A percentile compares a stretch with the other conserved stretches of the same genome.
Evolutionary conservation across 2,113 vertebrate genomes (phyloP).

Genomic region (Anhinga anhinga): DNA sequence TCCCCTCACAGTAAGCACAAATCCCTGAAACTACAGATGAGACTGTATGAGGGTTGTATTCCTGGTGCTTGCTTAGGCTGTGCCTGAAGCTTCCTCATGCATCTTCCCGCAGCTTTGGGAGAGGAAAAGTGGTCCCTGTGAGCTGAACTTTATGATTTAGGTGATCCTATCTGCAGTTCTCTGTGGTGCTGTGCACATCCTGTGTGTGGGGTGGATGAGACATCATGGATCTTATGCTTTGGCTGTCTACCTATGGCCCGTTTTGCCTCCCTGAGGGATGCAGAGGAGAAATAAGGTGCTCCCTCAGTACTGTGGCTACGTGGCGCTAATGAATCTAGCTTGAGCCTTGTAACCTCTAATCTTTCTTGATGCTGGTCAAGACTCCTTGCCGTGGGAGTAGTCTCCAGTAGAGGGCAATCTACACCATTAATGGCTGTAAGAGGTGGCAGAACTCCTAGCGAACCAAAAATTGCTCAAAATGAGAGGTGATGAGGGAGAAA

Average conservation of each 20-base stretch:
- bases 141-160: not conserved
- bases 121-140: not conserved
- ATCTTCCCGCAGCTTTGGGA: not conserved
- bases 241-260: not conserved
- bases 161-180: not conserved
- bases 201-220: not conserved
- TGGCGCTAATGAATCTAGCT: not conserved
- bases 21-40: accelerated
- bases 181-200: not conserved
- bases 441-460: not conserved
- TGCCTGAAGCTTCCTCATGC: not conserved
- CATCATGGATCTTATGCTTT: not conserved
- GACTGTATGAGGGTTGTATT: not conserved
- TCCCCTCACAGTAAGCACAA: not conserved
- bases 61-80: not conserved
- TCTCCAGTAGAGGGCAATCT: conserved; percentile 37
- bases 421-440: not conserved
- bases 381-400: not conserved
- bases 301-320: not conserved
- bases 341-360: not conserved
- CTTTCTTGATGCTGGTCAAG: not conserved
- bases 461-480: not conserved
- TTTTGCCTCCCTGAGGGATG: not conserved
- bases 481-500: not conserved
- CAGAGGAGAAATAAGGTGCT: not conserved